Evolutionary conservation across 2,113 vertebrate genomes (phyloP).

Genomic region (Castor canadensis): DNA sequence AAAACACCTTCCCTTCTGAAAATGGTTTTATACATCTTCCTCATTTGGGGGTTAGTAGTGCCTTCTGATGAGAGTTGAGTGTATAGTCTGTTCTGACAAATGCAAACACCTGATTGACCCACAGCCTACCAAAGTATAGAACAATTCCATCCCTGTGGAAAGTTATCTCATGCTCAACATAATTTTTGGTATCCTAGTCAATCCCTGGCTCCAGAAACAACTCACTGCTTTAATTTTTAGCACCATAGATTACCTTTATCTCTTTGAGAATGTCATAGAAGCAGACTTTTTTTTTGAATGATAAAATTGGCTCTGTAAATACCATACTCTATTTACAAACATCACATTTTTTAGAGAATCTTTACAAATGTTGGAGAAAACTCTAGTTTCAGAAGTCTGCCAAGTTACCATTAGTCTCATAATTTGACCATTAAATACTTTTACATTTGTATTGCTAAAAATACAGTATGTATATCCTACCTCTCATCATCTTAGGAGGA

Average conservation of each 20-base stretch:
- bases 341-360: neutral
- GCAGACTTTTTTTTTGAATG: neutral
- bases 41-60: neutral
- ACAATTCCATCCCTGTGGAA: neutral
- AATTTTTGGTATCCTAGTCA: neutral
- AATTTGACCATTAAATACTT: neutral
- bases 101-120: neutral
- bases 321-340: neutral
- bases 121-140: neutral
- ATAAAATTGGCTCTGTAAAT: neutral
- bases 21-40: neutral
- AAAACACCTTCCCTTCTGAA: neutral
- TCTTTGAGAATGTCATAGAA: neutral
- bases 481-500: neutral
- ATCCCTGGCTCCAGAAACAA: neutral
- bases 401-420: neutral
- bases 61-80: neutral
- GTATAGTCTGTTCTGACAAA: neutral
- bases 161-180: neutral
- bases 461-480: neutral
- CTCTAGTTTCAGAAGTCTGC: neutral
- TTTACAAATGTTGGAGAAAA: neutral
- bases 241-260: too few relatives aligned
- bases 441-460: neutral
- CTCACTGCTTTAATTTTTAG: too few relatives aligned